Conservation (phyloP, 2,888 invertebrate species). For the Linnaemya tessellans region DNA sequence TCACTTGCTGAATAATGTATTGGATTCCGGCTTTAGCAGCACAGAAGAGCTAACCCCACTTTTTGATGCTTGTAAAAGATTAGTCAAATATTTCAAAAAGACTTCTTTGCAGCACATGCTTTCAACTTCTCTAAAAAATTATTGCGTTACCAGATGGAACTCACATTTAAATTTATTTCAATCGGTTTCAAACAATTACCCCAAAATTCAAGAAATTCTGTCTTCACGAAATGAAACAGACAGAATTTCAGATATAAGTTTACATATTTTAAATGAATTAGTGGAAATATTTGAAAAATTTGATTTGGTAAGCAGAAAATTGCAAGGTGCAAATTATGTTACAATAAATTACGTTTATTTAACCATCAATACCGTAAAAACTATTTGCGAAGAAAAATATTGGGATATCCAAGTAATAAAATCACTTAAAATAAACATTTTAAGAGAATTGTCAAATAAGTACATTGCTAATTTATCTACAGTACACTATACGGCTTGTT, state of each 20-base stretch:
- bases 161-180: slow-evolving; percentile 47
- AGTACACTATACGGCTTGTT: slow-evolving; percentile 51
- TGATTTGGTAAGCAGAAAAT: slow-evolving; percentile 52
- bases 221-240: slow-evolving; percentile 36
- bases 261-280: slow-evolving; percentile 36
- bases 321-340: slow-evolving; percentile 55
- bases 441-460: slow-evolving; percentile 34
- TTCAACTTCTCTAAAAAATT: no score
- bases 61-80: slow-evolving; percentile 49
- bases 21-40: slow-evolving; percentile 49
- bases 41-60: slow-evolving; percentile 42
- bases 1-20: slow-evolving; percentile 58
- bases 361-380: slow-evolving; percentile 56
- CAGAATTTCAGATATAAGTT: slow-evolving; percentile 46
- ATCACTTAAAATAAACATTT: slow-evolving; percentile 52
- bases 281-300: slow-evolving; percentile 52
- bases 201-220: slow-evolving; percentile 48
- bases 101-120: no score
- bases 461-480: slow-evolving; percentile 56
- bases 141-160: slow-evolving; percentile 56
- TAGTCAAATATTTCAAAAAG: slow-evolving; percentile 57
- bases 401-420: slow-evolving; percentile 34
- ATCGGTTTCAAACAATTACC: slow-evolving; percentile 38
- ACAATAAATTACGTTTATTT: slow-evolving; percentile 52
- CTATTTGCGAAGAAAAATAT: slow-evolving; percentile 41